Percentiles rank a stretch among this genome's conserved stretches.
These are phyloP conservation scores for Temnothorax rugatulus DNA, from an alignment of 2,888 invertebrate species.

Conservation along the genomic window DNA sequence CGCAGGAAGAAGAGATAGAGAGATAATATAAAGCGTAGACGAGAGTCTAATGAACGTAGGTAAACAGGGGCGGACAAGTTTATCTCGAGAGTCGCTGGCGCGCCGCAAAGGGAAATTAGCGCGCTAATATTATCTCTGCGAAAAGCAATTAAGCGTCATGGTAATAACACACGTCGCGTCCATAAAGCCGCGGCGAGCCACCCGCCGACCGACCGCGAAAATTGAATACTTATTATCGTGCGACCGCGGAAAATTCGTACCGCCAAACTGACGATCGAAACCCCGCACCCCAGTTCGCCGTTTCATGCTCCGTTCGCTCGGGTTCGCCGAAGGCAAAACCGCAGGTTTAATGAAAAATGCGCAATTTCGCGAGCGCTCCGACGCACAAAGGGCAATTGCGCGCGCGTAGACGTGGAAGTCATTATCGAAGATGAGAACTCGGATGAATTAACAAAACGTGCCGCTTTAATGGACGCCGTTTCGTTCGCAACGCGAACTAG, in stretches of 20 bases:
- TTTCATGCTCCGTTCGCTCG: constrained; percentile 18
- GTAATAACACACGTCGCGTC: constrained; percentile 40
- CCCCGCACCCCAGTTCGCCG: neutral
- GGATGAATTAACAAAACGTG: constrained; percentile 41
- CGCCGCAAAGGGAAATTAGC: constrained; percentile 50
- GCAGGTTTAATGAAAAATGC: constrained; percentile 43
- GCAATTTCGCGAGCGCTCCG: constrained; percentile 35
- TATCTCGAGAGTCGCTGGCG: constrained; percentile 33
- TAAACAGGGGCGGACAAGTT: constrained; percentile 43
- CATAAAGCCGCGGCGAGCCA: constrained; percentile 23
- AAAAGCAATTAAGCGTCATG: constrained; percentile 54
- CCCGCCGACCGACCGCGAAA: constrained; percentile 37
- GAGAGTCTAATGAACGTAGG: constrained; percentile 59
- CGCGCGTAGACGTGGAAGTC: constrained; percentile 31
- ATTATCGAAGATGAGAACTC: constrained; percentile 41
- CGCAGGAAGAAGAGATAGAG: constrained; percentile 30
- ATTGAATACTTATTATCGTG: constrained; percentile 54
- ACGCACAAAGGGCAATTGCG: constrained; percentile 48
- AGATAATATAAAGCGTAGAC: constrained; percentile 58
- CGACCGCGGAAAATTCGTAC: constrained; percentile 37
- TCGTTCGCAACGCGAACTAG: neutral
- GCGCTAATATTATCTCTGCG: constrained; percentile 49
- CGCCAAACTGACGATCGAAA: constrained; percentile 13
- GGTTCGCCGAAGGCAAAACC: neutral
- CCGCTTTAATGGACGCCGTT: neutral